Base-by-base conservation (phyloP, 2,888 invertebrate species). In the Serrognathus titanus region DNA sequence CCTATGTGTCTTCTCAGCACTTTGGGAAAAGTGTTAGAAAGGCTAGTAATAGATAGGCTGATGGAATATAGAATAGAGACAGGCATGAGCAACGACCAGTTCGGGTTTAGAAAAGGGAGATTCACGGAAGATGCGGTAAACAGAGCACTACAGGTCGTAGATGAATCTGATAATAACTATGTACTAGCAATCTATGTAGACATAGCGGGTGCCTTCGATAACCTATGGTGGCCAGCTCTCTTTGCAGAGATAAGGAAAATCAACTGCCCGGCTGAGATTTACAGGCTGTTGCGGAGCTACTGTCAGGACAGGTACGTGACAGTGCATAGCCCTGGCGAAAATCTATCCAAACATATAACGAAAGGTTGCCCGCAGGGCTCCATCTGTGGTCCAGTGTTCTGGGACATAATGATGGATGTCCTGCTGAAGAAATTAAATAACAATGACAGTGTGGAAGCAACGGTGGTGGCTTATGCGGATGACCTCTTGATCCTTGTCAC, bases 351-450 rank as follows among this genome's bases (percentile, higher is more conserved):
- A 47, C 4, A 5, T 1, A 10, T 51, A 1, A 12, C 16, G 11
- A 57, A 56, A 12, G 51, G 60, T 1, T 50, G 54, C 20, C 57
- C 57, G 9, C 57, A 60, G 48, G 57, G 60, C 2, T 52, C 55
- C 6, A 13, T 55, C 2, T 52, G 47, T 13, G 46, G 60, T 0
- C 57, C 55, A 13, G 6, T 16, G 1, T 51, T 55, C 38, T 55
- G 55, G 51, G 24, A 51, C 35, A 20, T 55, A 2, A 24, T 49
- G 10, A 38, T 54, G 12, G 54, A 49, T 7, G 55, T 9, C 3
- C 38, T 55, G 2, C 40, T 55, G 2, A 10, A n/a, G 2, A 20
- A 11, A 1, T 10, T 39, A 1, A 31, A 16, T 7, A 45, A 48
- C 1, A 39, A 37, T 0, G 43, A 1, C 1, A 45, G 39, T 4